A percentile compares a stretch with the other conserved stretches of the same genome.
Conservation (phyloP, 2,888 invertebrate species). For the Lordiphosa andalusiaca region DNA sequence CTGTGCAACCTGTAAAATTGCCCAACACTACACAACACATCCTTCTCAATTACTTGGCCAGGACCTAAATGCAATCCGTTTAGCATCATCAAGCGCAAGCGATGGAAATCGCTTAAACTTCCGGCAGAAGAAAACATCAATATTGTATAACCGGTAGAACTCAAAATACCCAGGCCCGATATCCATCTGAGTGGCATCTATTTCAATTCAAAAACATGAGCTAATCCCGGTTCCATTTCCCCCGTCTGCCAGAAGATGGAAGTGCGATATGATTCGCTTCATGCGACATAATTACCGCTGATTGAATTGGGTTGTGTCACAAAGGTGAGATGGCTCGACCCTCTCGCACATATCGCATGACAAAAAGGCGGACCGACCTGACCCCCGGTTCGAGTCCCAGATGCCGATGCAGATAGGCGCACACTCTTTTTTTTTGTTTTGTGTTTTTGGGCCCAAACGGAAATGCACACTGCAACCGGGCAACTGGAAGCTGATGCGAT, state of each 20-base stretch:
- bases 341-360: slow-evolving; percentile 57
- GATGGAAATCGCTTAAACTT: too few species aligned
- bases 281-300: slow-evolving; percentile 75
- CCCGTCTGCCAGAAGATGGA: slow-evolving; percentile 5
- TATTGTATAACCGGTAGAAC: too few species aligned
- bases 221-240: too few species aligned
- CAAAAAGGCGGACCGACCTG: slow-evolving; percentile 44
- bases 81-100: too few species aligned
- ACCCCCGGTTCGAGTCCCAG: slow-evolving; percentile 12
- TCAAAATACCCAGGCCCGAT: too few species aligned
- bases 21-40: too few species aligned
- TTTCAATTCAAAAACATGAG: too few species aligned
- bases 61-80: too few species aligned
- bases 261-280: slow-evolving; percentile 61
- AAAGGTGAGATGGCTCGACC: slow-evolving; percentile 46
- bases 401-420: slow-evolving; percentile 50
- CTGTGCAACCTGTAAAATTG: too few species aligned
- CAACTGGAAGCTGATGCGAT: slow-evolving; percentile 10
- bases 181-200: too few species aligned
- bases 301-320: slow-evolving; percentile 51
- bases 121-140: too few species aligned
- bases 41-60: too few species aligned
- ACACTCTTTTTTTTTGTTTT: background rate
- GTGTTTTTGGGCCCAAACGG: slow-evolving; percentile 40
- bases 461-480: slow-evolving; percentile 39